phyloP scores from a whole-genome alignment of 2,113 vertebrate species.

The Hemicordylus capensis region DNA sequence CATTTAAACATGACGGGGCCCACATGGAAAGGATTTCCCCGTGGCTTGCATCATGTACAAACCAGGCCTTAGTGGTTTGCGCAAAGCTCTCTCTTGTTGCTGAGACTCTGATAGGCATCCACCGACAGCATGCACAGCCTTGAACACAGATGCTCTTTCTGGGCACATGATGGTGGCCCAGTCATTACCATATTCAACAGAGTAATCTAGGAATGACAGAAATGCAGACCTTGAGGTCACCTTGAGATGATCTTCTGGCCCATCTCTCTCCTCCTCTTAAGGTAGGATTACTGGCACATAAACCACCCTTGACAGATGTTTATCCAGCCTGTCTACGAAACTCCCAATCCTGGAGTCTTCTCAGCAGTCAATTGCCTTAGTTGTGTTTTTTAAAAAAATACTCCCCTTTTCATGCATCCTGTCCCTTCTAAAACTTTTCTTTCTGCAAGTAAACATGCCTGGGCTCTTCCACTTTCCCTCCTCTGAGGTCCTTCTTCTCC shows the following conservation, averaged over 20 bases:
- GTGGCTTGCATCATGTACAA: neutral
- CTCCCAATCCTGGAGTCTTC: neutral
- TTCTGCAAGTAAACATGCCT: neutral
- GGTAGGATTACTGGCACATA: conserved; percentile 1
- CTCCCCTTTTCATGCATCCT: neutral
- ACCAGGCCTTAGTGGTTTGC: neutral
- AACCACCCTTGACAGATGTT: conserved; percentile 22
- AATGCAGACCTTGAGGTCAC: neutral
- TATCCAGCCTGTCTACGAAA: conserved; percentile 21
- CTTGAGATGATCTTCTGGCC: neutral
- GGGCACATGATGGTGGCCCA: no score
- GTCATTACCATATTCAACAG: neutral
- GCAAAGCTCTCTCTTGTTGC: neutral
- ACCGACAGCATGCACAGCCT: neutral
- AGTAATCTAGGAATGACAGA: neutral
- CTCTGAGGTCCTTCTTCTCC: neutral
- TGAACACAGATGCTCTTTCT: neutral
- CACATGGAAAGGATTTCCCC: neutral
- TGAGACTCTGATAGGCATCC: neutral
- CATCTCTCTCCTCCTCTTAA: neutral
- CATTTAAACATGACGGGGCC: neutral
- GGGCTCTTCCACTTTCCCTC: neutral
- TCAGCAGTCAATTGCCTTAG: neutral
- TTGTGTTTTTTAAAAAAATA: neutral
- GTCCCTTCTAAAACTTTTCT: conserved; percentile 20